These are phyloP conservation scores for Drosophila pallidifrons DNA, from an alignment of 1,140 invertebrate genomes.

Conservation along the genomic window DNA sequence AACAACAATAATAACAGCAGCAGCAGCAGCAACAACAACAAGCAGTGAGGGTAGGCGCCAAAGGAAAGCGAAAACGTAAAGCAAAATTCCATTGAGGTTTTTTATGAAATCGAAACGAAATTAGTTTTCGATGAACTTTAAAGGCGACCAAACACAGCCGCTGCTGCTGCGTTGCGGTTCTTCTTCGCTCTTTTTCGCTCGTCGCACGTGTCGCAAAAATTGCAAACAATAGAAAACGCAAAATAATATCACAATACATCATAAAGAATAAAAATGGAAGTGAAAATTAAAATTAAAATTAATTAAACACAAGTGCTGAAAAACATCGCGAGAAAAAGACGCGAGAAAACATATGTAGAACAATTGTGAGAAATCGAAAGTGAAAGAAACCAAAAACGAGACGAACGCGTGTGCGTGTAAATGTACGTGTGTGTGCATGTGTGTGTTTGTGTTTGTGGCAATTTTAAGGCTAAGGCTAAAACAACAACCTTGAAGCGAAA, in stretches of 20 bases:
- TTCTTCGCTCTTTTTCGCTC: slow-evolving; percentile 14
- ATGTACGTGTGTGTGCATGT: slow-evolving; percentile 10
- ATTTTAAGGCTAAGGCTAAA: slow-evolving; percentile 52
- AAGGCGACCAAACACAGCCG: slow-evolving; percentile 83
- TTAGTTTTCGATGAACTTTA: slow-evolving; percentile 85
- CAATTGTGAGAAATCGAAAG: slow-evolving; percentile 30
- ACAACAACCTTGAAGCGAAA: slow-evolving; percentile 63
- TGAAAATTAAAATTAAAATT: neutral
- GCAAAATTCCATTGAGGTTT: slow-evolving; percentile 82
- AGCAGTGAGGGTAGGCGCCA: slow-evolving; percentile 55
- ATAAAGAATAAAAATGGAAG: neutral
- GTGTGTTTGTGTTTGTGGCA: slow-evolving; percentile 20
- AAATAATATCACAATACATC: neutral
- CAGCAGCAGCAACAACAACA: slow-evolving; percentile 28
- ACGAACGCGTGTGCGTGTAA: slow-evolving; percentile 11
- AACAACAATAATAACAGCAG: slow-evolving; percentile 28
- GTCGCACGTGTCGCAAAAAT: slow-evolving; percentile 62
- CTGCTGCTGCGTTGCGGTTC: slow-evolving; percentile 32
- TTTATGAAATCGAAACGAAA: slow-evolving; percentile 83
- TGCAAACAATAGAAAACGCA: neutral
- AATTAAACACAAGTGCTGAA: slow-evolving; percentile 5
- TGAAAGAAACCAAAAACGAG: slow-evolving; percentile 14
- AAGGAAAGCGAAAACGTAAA: slow-evolving; percentile 80
- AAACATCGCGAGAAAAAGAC: neutral
- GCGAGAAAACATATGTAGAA: slow-evolving; percentile 6